Percentiles rank a stretch among this genome's conserved stretches.
Conservation (phyloP, 2,113 vertebrate species). For the Steatornis caripensis region DNA sequence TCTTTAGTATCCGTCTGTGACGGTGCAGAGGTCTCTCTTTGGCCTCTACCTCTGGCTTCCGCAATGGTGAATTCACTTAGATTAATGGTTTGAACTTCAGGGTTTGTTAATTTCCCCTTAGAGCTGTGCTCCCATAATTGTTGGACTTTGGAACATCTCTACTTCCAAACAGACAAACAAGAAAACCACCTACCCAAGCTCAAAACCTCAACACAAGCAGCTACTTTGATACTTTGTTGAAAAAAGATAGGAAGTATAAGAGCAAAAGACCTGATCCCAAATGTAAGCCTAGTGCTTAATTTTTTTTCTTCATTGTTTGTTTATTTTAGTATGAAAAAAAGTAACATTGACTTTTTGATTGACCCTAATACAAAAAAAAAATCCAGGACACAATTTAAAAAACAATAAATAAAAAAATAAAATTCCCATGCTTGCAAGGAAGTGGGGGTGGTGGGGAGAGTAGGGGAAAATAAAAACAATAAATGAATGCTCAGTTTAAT, state of each 20-base stretch:
- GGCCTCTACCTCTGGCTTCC: accelerated
- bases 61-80: neutral
- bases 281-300: neutral
- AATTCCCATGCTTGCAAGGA: neutral
- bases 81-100: neutral
- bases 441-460: neutral
- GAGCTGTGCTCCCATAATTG: neutral
- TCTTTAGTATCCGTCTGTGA: neutral
- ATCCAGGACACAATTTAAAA: neutral
- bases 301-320: neutral
- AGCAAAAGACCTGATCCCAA: neutral
- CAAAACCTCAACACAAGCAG: neutral
- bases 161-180: neutral
- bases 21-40: neutral
- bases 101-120: neutral
- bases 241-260: neutral
- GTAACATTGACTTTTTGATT: neutral
- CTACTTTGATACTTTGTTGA: neutral
- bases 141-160: neutral
- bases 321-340: neutral
- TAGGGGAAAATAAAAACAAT: neutral
- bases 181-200: neutral
- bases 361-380: neutral
- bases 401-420: neutral
- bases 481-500: neutral